Percentiles rank a stretch among this genome's conserved stretches.
Evolutionary conservation across 2,113 vertebrate genomes (phyloP).

Genomic region (Mixornis gularis): DNA sequence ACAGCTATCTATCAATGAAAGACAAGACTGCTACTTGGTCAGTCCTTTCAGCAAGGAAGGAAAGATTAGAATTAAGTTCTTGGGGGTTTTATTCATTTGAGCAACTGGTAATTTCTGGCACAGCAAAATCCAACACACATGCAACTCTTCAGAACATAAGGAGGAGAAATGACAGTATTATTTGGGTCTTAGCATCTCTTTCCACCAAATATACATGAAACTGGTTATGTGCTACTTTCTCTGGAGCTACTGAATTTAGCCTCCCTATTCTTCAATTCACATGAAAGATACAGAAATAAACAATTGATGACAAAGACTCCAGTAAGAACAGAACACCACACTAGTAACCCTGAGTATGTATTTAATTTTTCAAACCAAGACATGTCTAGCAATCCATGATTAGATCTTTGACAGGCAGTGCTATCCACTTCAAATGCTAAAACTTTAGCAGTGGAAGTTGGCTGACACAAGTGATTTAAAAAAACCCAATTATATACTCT

Average conservation of each 20-base stretch:
- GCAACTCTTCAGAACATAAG: neutral
- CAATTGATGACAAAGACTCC: neutral
- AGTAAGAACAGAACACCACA: neutral
- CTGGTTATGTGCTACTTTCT: neutral
- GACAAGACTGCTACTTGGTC: neutral
- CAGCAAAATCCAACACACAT: neutral
- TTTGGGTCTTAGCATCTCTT: neutral
- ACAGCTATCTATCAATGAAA: neutral
- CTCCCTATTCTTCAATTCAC: neutral
- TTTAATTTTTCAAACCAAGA: neutral
- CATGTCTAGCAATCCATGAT: neutral
- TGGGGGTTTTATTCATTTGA: neutral
- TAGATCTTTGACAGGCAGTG: neutral
- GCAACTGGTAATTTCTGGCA: neutral
- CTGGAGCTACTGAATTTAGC: neutral
- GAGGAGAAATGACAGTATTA: neutral
- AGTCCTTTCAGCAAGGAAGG: neutral
- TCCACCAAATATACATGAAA: neutral
- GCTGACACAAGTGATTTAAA: neutral
- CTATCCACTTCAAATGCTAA: neutral
- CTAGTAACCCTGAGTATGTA: neutral
- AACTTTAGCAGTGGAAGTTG: neutral
- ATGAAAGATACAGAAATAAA: neutral
- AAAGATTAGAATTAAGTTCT: neutral
- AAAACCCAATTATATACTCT: neutral